A percentile compares a stretch with the other conserved stretches of the same genome.
phyloP scores from a whole-genome alignment of 1,140 invertebrate genomes.

The Lamellibrachia luymesi region DNA sequence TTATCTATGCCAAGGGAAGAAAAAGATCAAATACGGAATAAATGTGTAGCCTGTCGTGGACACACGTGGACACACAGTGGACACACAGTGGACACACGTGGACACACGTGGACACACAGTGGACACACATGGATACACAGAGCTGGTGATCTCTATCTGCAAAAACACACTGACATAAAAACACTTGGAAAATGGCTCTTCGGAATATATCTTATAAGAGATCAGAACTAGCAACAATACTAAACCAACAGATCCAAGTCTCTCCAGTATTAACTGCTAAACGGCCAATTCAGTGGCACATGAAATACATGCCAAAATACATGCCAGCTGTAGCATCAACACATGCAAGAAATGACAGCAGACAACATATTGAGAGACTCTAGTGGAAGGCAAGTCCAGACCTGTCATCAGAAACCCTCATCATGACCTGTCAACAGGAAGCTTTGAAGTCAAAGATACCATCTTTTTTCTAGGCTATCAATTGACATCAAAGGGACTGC shows the following conservation, averaged over 20 bases:
- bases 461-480: background rate
- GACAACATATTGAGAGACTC: background rate
- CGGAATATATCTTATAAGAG: too few species aligned
- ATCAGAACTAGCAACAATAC: background rate
- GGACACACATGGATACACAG: background rate
- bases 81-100: rapidly evolving
- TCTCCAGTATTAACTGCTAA: background rate
- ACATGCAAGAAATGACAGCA: background rate
- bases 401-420: background rate
- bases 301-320: background rate
- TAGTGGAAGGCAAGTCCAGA: background rate
- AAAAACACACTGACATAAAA: background rate
- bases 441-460: background rate
- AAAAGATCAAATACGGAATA: too few species aligned
- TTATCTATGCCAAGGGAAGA: too few species aligned
- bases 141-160: background rate
- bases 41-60: too few species aligned
- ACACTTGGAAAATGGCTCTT: too few species aligned
- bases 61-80: too few species aligned
- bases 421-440: background rate
- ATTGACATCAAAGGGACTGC: background rate
- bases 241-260: background rate
- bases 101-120: background rate
- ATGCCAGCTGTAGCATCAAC: background rate
- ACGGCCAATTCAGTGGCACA: background rate